Percentiles rank a stretch among this genome's conserved stretches.
Evolutionary conservation across 1,140 invertebrate species (phyloP).

Genomic region (Psix sp.): DNA sequence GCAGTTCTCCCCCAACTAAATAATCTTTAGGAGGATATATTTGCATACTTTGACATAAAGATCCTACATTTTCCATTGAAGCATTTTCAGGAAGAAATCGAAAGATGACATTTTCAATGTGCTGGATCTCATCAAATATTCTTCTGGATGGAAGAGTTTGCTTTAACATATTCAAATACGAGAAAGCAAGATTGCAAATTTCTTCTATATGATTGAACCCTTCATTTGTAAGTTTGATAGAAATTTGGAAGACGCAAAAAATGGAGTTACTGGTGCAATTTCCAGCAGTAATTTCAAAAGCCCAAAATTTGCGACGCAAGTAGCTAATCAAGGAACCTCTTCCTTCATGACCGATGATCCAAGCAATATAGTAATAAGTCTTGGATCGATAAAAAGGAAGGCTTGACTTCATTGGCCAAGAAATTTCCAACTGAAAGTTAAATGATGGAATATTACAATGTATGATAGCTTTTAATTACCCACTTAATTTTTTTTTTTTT

Average conservation of each 20-base stretch:
- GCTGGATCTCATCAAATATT: slow-evolving; percentile 84
- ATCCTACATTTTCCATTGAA: slow-evolving; percentile 81
- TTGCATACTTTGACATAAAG: slow-evolving; percentile 89
- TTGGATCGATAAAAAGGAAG: slow-evolving; percentile 84
- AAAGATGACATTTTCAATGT: slow-evolving; percentile 84
- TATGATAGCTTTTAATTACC: too few relatives aligned
- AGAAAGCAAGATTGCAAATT: slow-evolving; percentile 83
- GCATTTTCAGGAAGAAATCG: slow-evolving; percentile 20
- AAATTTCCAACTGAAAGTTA: slow-evolving; percentile 81
- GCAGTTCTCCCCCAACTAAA: slow-evolving; percentile 82
- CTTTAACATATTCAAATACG: slow-evolving; percentile 85
- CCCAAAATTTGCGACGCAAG: slow-evolving; percentile 90
- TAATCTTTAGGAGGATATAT: slow-evolving; percentile 87
- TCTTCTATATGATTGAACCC: slow-evolving; percentile 85
- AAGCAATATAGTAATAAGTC: slow-evolving; percentile 87
- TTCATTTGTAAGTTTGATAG: slow-evolving; percentile 86
- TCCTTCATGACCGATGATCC: slow-evolving; percentile 92
- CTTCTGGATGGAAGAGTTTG: slow-evolving; percentile 80
- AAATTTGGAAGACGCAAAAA: slow-evolving; percentile 85
- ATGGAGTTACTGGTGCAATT: slow-evolving; percentile 85
- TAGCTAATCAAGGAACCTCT: slow-evolving; percentile 90
- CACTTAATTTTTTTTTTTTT: too few relatives aligned
- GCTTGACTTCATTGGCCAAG: slow-evolving; percentile 87
- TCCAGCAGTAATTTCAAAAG: slow-evolving; percentile 85
- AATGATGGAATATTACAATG: background rate